Base-by-base conservation (phyloP, 2,797 vertebrate species). In the Enteromius treurensis region DNA sequence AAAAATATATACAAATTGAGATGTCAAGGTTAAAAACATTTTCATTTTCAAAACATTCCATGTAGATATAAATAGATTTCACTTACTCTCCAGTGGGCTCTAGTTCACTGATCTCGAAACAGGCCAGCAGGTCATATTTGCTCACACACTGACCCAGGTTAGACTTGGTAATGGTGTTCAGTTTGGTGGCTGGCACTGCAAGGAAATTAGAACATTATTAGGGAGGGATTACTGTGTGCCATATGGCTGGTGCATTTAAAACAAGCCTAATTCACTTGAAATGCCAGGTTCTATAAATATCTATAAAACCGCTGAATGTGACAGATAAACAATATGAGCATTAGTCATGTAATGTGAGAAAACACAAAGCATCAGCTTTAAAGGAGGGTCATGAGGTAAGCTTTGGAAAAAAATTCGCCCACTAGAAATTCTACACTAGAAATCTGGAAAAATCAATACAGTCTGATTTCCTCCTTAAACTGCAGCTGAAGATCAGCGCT, bases 81-180 rank as follows among this genome's bases (percentile, higher is more conserved):
- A 97, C 98, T 98, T 93, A 99, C 98, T 99, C 98, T 94, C 98
- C 98, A 0, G 98, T 99, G n/a, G 98, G 97, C 92, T 99, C 98
- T 94, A 99, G 91, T 84, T 99, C 98, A 15, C 97, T 99, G 95
- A 99, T 99, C 94, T 99, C 98, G 91, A 99, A 99, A 98, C 98
- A 99, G 77, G 99, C 97, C 53, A 99, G 95, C 78, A 99, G 96
- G 88, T 99, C 98, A 0, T 99, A 99, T 88, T 99, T 99, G 96
- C 97, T 99, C 93, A 98, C 94, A 29, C 98, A 99, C 88, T 99
- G 98, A 83, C 97, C 97, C 90, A 98, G 91, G 93, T 94, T 98
- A 80, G 96, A 96, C 91, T 99, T 98, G 91, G 95, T 97, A 94
- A 99, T 92, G 23, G 97, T 96, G 88, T 99, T 99, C 84, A 99